These are phyloP conservation scores for Sphyrna mokarran DNA, from an alignment of 2,113 vertebrate species.

Conservation along the genomic window DNA sequence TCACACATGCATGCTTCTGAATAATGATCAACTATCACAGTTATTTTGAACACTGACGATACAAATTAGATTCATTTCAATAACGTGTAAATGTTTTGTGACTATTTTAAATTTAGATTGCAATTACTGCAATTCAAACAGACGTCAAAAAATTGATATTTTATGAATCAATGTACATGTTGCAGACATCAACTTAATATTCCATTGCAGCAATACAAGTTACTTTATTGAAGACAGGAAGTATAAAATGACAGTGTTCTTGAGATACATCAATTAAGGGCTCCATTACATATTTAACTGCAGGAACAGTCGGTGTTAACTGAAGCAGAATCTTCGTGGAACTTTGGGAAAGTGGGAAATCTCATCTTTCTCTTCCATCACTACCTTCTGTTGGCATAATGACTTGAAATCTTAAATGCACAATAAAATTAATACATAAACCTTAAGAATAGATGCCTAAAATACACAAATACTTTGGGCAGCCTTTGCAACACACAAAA, in stretches of 20 bases:
- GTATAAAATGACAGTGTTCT: background rate
- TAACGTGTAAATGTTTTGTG: no score
- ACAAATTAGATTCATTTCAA: background rate
- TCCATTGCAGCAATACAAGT: background rate
- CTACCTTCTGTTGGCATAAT: background rate
- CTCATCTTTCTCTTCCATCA: background rate
- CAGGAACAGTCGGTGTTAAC: background rate
- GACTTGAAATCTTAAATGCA: background rate
- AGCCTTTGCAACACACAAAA: background rate
- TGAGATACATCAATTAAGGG: background rate
- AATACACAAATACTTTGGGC: background rate
- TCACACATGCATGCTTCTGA: background rate
- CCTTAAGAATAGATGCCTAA: background rate
- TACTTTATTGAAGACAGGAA: background rate
- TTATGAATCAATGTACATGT: background rate
- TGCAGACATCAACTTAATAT: slow-evolving; percentile 14
- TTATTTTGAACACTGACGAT: background rate
- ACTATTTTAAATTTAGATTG: background rate
- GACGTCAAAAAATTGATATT: background rate
- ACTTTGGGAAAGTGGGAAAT: background rate
- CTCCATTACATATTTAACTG: background rate
- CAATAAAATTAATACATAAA: background rate
- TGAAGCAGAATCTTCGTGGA: background rate
- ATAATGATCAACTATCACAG: background rate
- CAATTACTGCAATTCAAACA: background rate